Base-by-base conservation (phyloP, 2,888 invertebrate genomes). In the Sarcophaga carnaria region DNA sequence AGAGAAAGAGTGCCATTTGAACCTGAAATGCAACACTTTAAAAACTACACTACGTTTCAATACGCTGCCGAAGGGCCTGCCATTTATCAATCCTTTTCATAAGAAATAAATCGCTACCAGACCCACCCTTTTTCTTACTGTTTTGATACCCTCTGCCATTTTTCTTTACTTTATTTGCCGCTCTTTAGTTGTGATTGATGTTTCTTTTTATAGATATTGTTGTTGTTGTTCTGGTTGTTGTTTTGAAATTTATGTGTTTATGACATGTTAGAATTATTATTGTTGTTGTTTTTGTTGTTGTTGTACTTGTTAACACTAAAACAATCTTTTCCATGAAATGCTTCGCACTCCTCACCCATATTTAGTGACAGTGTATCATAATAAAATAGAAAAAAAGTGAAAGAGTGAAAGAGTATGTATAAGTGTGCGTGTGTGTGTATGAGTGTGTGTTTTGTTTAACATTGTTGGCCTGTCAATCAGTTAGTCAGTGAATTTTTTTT, bases 401-500 rank as follows among this genome's bases (percentile, higher is more conserved):
- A 5, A 54, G 17, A 17, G 17, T 54, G 14, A 54, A 17, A 54
- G 5, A 54, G 17, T 49, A 3, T 49, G 1, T 8, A 27, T 27
- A 27, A 27, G 37, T 37, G 11, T 49, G 49, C 12, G 49, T 1
- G 14, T 1, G 11, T 54, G 54, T 14, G 14, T 12, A 0, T 49
- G 12, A 12, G 20, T 49, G 49, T 49, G 49, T 49, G 49, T 37
- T 37, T 37, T 80, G 49, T 47, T 62, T 74, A 20, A 75, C 27
- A 49, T 74, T 80, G 69, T 81, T 63, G 20, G 4, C 75, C 63
- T 84, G 76, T 72, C 80, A 84, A 85, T 67, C 76, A 81, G 54
- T 22, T 45, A 71, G 76, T 70, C 70, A 80, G 54, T 71, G 70
- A 14, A 54, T 14, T 75, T 70, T 49, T 72, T 72, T 72, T 54